phyloP scores from a whole-genome alignment of 2,113 vertebrate species.

The Phasianus colchicus region DNA sequence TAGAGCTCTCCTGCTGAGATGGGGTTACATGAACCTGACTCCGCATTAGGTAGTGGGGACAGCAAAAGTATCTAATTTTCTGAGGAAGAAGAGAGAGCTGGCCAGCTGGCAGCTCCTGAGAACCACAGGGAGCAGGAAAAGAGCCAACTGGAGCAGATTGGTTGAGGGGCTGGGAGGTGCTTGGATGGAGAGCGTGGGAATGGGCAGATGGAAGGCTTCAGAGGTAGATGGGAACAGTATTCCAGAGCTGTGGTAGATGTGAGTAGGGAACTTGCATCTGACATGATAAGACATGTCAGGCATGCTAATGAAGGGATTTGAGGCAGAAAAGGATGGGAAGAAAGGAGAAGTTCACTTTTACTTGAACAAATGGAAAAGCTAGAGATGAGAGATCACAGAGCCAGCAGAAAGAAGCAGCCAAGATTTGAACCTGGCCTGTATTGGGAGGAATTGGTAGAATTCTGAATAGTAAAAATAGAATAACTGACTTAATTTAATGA shows the following conservation, averaged over 20 bases:
- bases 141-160: slow-evolving; percentile 60
- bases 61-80: slow-evolving; percentile 45
- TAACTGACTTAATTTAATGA: neutral
- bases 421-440: neutral
- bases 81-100: neutral
- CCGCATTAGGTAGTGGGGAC: slow-evolving; percentile 30
- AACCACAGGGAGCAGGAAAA: slow-evolving; percentile 46
- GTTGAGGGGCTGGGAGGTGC: slow-evolving; percentile 20
- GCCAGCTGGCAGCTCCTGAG: slow-evolving; percentile 64
- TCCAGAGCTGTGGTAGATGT: neutral
- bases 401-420: neutral
- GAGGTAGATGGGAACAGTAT: slow-evolving; percentile 23
- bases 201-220: slow-evolving; percentile 11
- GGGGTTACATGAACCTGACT: slow-evolving; percentile 42
- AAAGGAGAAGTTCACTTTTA: neutral
- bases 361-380: neutral
- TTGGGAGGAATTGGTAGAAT: neutral
- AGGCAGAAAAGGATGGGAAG: neutral
- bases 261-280: slow-evolving; percentile 9
- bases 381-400: neutral
- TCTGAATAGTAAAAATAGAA: neutral
- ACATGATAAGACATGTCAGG: slow-evolving; percentile 5
- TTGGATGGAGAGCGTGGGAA: slow-evolving; percentile 62
- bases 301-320: neutral
- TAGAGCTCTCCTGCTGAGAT: slow-evolving; percentile 14